Conservation (phyloP, 2,113 vertebrate genomes). For the Clarias macrocephalus region DNA sequence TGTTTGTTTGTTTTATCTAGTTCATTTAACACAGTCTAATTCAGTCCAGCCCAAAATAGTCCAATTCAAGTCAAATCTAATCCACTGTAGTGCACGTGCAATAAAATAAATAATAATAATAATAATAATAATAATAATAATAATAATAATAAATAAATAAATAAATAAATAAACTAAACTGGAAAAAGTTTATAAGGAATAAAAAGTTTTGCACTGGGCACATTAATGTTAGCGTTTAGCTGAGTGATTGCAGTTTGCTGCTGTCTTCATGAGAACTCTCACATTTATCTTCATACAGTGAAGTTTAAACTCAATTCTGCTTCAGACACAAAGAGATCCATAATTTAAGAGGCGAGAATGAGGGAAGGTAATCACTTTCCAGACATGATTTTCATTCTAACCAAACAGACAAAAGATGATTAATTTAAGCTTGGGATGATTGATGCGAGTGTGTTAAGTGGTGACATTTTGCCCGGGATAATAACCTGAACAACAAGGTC, state of each 20-base stretch:
- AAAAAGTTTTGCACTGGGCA: too few relatives aligned
- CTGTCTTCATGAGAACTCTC: neutral
- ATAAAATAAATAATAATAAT: too few relatives aligned
- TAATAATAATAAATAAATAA: too few relatives aligned
- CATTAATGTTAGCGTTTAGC: neutral
- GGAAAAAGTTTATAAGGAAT: neutral
- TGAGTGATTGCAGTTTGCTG: neutral
- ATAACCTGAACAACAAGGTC: constrained; percentile 39
- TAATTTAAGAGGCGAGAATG: neutral
- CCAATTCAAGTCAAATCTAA: neutral
- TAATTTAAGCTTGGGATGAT: constrained; percentile 9
- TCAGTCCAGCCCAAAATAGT: neutral
- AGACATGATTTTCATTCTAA: neutral
- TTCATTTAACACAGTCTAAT: neutral
- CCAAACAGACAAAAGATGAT: constrained; percentile 10
- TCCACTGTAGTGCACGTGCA: neutral
- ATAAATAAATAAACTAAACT: too few relatives aligned
- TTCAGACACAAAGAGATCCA: constrained; percentile 10
- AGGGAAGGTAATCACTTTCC: constrained; percentile 11
- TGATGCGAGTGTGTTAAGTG: constrained; percentile 9
- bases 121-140: too few relatives aligned
- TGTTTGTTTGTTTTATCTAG: neutral
- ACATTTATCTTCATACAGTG: neutral
- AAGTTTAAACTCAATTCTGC: neutral
- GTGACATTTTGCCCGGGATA: constrained; percentile 32